phyloP scores from a whole-genome alignment of 1,140 invertebrate species.

The Drosophila lacteicornis region DNA sequence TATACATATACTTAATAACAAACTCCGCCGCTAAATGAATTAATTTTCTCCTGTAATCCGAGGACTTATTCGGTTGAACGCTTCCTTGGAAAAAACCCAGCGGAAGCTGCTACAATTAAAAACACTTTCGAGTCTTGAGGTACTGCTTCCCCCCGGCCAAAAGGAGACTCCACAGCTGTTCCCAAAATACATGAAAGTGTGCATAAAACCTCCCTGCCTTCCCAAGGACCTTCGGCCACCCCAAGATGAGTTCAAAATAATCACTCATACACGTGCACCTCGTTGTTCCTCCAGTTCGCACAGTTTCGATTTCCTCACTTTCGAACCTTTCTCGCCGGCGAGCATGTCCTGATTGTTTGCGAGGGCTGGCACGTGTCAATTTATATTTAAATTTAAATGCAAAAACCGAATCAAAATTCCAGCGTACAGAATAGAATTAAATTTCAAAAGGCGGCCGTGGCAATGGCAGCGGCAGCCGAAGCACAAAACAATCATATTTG shows the following conservation, averaged over 20 bases:
- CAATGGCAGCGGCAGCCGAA: slow-evolving; percentile 3
- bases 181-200: slow-evolving; percentile 9
- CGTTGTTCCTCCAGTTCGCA: slow-evolving; percentile 11
- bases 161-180: slow-evolving; percentile 8
- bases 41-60: neutral
- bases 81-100: neutral
- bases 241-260: slow-evolving; percentile 42
- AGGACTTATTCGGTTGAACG: neutral
- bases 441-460: slow-evolving; percentile 59
- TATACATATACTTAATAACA: neutral
- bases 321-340: slow-evolving; percentile 44
- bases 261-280: slow-evolving; percentile 51
- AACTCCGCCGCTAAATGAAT: neutral
- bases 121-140: slow-evolving; percentile 8
- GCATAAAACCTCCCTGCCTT: neutral
- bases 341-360: slow-evolving; percentile 49
- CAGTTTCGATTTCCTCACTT: slow-evolving; percentile 24
- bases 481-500: slow-evolving; percentile 74
- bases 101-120: slow-evolving; percentile 1
- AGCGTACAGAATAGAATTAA: slow-evolving; percentile 66
- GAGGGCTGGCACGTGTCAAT: slow-evolving; percentile 70
- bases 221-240: slow-evolving; percentile 2
- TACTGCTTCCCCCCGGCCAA: neutral
- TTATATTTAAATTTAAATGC: slow-evolving; percentile 82
- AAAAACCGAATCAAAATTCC: slow-evolving; percentile 67